A percentile compares a stretch with the other conserved stretches of the same genome.
phyloP scores from a whole-genome alignment of 2,888 invertebrate genomes.

The Pasiphila rectangulata region DNA sequence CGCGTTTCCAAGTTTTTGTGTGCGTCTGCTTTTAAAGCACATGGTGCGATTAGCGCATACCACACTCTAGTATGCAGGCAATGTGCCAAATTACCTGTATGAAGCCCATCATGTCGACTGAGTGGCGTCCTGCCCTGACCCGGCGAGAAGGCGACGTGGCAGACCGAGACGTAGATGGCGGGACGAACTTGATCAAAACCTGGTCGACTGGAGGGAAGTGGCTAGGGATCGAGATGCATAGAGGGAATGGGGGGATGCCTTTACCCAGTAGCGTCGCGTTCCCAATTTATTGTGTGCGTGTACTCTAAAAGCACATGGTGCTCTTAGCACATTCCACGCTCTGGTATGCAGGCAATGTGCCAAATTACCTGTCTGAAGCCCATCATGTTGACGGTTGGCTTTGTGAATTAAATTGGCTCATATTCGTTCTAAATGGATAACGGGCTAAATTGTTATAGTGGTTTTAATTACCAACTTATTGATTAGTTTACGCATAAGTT shows the following conservation, averaged over 20 bases:
- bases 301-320: slow-evolving; percentile 47
- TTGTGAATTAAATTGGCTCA: slow-evolving; percentile 55
- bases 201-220: no score
- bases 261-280: no score
- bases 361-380: slow-evolving; percentile 48
- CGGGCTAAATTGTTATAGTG: background rate
- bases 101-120: slow-evolving; percentile 48
- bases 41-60: slow-evolving; percentile 55
- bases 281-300: background rate
- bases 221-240: no score
- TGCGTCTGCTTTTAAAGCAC: slow-evolving; percentile 41
- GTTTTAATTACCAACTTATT: no score
- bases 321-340: slow-evolving; percentile 52
- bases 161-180: no score
- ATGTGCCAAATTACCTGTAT: slow-evolving; percentile 61
- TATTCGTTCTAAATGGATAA: slow-evolving; percentile 33
- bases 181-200: no score
- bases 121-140: no score
- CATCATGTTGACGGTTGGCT: slow-evolving; percentile 41
- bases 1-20: no score
- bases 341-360: slow-evolving; percentile 65
- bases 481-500: no score
- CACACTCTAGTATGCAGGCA: slow-evolving; percentile 61
- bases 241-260: no score
- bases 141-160: no score